Evolutionary conservation across 2,888 invertebrate genomes (phyloP).

Genomic region (Odontocolon sp.): DNA sequence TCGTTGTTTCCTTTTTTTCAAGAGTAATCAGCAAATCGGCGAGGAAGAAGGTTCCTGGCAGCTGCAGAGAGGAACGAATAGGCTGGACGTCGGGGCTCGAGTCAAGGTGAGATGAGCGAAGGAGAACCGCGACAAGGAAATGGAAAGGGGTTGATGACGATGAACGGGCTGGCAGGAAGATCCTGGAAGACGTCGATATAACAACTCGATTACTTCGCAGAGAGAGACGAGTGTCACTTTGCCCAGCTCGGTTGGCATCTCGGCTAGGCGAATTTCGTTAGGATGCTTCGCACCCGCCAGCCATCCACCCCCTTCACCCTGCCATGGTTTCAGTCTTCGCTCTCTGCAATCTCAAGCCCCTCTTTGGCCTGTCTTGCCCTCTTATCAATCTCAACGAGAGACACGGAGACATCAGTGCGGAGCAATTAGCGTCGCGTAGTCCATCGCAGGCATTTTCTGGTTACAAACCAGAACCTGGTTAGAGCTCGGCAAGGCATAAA

Average conservation of each 20-base stretch:
- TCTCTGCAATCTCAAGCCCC: slow-evolving; percentile 22
- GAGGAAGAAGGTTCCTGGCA: slow-evolving; percentile 69
- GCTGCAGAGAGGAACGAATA: slow-evolving; percentile 41
- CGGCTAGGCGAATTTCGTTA: slow-evolving; percentile 74
- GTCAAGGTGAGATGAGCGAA: slow-evolving; percentile 29
- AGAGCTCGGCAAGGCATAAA: no score
- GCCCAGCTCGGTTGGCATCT: slow-evolving; percentile 68
- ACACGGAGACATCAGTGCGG: slow-evolving; percentile 28
- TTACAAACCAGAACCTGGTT: no score
- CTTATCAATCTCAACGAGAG: slow-evolving; percentile 48
- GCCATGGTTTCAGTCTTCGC: slow-evolving; percentile 16
- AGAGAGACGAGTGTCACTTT: slow-evolving; percentile 74
- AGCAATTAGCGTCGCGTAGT: slow-evolving; percentile 55
- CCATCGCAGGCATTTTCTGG: no score
- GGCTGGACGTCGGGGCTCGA: slow-evolving; percentile 28
- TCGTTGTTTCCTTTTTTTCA: slow-evolving; percentile 43
- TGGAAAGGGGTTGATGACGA: slow-evolving; percentile 56
- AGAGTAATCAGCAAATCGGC: slow-evolving; percentile 77
- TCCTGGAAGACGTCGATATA: slow-evolving; percentile 74
- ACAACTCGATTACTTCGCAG: slow-evolving; percentile 77
- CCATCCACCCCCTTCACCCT: slow-evolving; percentile 2
- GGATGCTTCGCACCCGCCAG: slow-evolving; percentile 29
- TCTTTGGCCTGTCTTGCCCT: slow-evolving; percentile 33
- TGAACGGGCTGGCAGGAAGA: slow-evolving; percentile 42
- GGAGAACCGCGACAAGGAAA: slow-evolving; percentile 48